phyloP scores from a whole-genome alignment of 2,797 vertebrate genomes.

The Phalloptychus januarius region DNA sequence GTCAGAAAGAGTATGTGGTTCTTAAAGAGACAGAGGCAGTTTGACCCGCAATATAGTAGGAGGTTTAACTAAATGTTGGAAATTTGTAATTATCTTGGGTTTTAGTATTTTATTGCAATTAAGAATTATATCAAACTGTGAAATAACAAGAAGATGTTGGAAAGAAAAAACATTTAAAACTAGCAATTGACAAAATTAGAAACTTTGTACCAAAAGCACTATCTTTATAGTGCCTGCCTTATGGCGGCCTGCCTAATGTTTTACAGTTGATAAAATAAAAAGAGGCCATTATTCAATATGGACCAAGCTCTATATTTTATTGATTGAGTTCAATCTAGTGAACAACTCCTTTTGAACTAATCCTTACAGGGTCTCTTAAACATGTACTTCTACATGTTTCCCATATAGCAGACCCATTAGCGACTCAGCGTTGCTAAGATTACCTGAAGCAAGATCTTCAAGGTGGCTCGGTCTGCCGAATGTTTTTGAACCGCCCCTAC shows the following conservation, averaged over 20 bases:
- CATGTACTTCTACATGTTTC: too few species aligned
- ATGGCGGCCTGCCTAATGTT: neutral
- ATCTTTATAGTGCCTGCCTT: neutral
- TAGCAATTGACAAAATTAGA: neutral
- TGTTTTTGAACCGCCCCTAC: slow-evolving; percentile 66
- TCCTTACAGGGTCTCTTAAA: too few species aligned
- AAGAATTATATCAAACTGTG: neutral
- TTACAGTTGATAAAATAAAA: neutral
- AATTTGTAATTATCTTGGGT: neutral
- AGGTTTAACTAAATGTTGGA: too few species aligned
- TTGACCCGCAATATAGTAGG: too few species aligned
- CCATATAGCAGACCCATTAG: neutral
- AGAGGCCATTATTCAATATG: neutral
- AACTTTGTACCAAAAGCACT: neutral
- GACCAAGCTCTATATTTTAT: neutral
- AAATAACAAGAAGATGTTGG: neutral
- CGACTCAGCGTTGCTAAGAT: slow-evolving; percentile 21
- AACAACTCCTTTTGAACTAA: neutral
- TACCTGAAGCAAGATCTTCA: slow-evolving; percentile 72
- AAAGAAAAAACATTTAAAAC: neutral
- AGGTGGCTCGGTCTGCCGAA: slow-evolving; percentile 66
- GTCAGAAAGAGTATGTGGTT: too few species aligned
- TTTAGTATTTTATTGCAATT: neutral
- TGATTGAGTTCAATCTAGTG: neutral
- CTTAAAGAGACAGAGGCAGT: too few species aligned